Evolutionary conservation across 2,888 invertebrate species (phyloP).

Genomic region (Orthosia gracilis): DNA sequence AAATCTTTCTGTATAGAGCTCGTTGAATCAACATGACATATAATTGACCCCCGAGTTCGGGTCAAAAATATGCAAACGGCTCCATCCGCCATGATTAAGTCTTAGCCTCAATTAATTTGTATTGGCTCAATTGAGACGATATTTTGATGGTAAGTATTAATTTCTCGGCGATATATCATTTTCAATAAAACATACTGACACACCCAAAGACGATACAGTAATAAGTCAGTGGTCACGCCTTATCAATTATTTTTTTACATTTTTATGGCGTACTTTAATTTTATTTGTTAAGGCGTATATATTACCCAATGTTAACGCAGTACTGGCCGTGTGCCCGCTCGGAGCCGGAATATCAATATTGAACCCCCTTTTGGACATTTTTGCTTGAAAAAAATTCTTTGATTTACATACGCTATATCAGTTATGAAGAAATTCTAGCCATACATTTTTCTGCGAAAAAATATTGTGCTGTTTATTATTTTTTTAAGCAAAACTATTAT

Average conservation of each 20-base stretch:
- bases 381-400: too few relatives aligned
- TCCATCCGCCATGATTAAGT: conserved; percentile 76
- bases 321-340: too few relatives aligned
- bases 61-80: conserved; percentile 80
- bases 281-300: conserved; percentile 16
- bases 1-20: conserved; percentile 47
- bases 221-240: conserved; percentile 55
- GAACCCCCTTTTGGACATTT: too few relatives aligned
- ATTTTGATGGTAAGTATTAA: conserved; percentile 59
- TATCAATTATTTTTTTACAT: conserved; percentile 47
- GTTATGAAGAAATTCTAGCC: too few relatives aligned
- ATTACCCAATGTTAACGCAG: too few relatives aligned
- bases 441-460: too few relatives aligned
- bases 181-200: conserved; percentile 44
- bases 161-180: conserved; percentile 47
- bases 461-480: too few relatives aligned
- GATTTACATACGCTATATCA: too few relatives aligned
- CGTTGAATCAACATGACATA: conserved; percentile 45
- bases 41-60: conserved; percentile 59
- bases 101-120: conserved; percentile 73
- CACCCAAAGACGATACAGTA: conserved; percentile 39
- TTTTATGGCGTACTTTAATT: conserved; percentile 33
- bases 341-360: too few relatives aligned
- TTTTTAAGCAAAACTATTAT: too few relatives aligned
- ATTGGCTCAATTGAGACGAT: conserved; percentile 71